Conservation (phyloP, 2,888 invertebrate genomes). For the Leptinotarsa peninsularis region DNA sequence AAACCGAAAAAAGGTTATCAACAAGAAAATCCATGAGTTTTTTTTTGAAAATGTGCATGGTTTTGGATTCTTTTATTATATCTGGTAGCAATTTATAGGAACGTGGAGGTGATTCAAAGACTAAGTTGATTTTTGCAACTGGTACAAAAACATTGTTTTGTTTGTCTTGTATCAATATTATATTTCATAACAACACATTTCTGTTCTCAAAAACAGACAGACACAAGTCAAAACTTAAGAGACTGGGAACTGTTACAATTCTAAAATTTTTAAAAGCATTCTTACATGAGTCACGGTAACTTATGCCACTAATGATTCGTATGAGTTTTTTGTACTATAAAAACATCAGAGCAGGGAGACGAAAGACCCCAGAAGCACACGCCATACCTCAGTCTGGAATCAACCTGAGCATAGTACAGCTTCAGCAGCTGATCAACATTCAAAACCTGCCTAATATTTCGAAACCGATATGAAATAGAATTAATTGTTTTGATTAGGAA, state of each 20-base stretch:
- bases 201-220: not conserved
- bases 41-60: not conserved
- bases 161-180: constrained; percentile 12
- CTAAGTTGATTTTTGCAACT: not conserved
- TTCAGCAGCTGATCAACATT: constrained; percentile 7
- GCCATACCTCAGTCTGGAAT: not conserved
- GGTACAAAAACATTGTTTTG: not conserved
- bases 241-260: constrained; percentile 4
- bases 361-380: not conserved
- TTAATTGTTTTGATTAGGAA: not conserved
- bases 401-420: constrained; percentile 21
- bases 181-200: not conserved
- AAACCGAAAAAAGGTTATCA: not conserved
- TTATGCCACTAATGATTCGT: not conserved
- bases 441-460: constrained; percentile 1
- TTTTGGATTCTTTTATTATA: too few species aligned
- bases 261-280: not conserved
- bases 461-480: constrained; percentile 3
- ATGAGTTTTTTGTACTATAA: constrained; percentile 1
- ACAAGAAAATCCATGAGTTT: not conserved
- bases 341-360: not conserved
- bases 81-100: not conserved
- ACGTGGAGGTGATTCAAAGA: constrained; percentile 5
- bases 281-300: not conserved
- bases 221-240: not conserved